Percentiles rank a stretch among this genome's conserved stretches.
phyloP scores from a whole-genome alignment of 2,888 invertebrate species.

The Mimumesa dahlbomi region DNA sequence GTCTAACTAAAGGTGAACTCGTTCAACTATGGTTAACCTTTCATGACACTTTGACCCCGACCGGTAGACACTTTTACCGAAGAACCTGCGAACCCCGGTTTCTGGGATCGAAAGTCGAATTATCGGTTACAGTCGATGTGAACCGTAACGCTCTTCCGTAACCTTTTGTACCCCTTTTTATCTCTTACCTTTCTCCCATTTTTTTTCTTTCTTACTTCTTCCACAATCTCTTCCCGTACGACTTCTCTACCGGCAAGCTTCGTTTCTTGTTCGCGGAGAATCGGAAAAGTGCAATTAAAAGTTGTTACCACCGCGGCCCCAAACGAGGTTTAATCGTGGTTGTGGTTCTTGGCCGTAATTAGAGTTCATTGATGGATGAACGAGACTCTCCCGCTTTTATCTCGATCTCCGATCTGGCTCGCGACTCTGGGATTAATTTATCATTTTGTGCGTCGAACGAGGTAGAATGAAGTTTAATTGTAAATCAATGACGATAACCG shows the following conservation, averaged over 20 bases:
- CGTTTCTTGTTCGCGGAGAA: slow-evolving; percentile 49
- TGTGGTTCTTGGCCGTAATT: slow-evolving; percentile 55
- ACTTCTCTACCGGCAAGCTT: slow-evolving; percentile 11
- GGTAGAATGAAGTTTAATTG: not conserved
- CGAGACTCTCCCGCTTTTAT: slow-evolving; percentile 30
- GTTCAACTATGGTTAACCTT: slow-evolving; percentile 75
- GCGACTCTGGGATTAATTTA: slow-evolving; percentile 6
- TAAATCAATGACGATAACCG: no score
- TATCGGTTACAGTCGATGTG: slow-evolving; percentile 54
- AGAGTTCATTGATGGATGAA: slow-evolving; percentile 55
- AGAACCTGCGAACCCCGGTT: slow-evolving; percentile 24
- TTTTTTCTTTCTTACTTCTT: not conserved
- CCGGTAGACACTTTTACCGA: slow-evolving; percentile 32
- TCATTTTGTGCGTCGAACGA: not conserved
- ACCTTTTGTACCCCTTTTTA: slow-evolving; percentile 22
- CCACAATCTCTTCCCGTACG: slow-evolving; percentile 11
- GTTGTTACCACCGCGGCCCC: slow-evolving; percentile 60
- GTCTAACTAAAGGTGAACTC: slow-evolving; percentile 72
- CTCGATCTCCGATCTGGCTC: slow-evolving; percentile 22
- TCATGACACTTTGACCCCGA: slow-evolving; percentile 71
- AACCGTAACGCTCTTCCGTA: slow-evolving; percentile 22
- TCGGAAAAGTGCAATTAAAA: slow-evolving; percentile 73
- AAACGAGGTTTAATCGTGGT: slow-evolving; percentile 56
- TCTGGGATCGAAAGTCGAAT: slow-evolving; percentile 56
- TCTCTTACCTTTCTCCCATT: no score